Evolutionary conservation across 2,797 vertebrate species (phyloP), one percentile per base, ranked within the genome.

Genomic region (Ibycter americanus): DNA sequence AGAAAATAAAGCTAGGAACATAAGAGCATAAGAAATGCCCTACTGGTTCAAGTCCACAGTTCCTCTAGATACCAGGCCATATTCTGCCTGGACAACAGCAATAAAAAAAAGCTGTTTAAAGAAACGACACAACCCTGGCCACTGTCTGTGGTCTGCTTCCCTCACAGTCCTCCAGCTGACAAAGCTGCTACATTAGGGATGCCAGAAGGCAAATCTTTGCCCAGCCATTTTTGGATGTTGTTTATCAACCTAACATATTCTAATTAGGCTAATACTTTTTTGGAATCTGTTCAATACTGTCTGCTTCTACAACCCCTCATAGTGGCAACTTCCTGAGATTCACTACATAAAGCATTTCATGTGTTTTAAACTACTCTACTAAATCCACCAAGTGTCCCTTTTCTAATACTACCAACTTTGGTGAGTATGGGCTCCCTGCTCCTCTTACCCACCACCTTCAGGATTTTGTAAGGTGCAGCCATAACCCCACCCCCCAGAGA

Each of bases 71-170:
- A 54, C 13, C 17, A 42, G 19, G 13, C 44, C 54, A 11, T 42
- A 42, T 7, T 66, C 44, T n/a, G 22, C 15, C 70, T 13, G 21
- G n/a, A 81, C 15, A 74, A 67, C 8, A 51, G 40, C 52, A 86
- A 5, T 6, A 56, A 59, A 56, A 59, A 77, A 90, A 88, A 8
- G 13, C 34, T 72, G 23, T 34, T 82, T 49, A 63, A 90, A 67
- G 36, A 51, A 87, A 74, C 0, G 0, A 32, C 7, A 14, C 3
- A 18, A 71, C 15, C 16, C 11, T 26, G 11, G 16, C 15, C 55
- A 8, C 17, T 25, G 9, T 20, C 38, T 31, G 40, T 7, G 20
- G 22, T 36, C 78, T 56, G 54, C 32, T 68, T 19, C 21, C 49
- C 34, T 76, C 38, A 40, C 9, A 18, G 6, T 66, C 7, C 47